phyloP scores from a whole-genome alignment of 1,140 invertebrate species.

The Drosophila eugracilis region DNA sequence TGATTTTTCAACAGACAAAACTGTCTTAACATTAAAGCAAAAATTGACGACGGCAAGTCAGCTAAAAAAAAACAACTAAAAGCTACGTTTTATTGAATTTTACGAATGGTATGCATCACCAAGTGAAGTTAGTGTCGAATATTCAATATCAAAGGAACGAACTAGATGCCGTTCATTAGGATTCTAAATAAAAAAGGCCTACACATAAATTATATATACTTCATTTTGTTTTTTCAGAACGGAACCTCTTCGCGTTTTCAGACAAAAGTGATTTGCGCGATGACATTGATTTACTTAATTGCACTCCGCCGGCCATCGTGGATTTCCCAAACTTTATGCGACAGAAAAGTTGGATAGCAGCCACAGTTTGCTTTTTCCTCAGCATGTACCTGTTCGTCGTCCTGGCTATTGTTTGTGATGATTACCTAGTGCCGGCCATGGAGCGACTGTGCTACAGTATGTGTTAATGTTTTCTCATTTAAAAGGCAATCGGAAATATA shows the following conservation, averaged over 20 bases:
- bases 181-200: too few species aligned
- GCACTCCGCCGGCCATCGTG: conserved; percentile 89
- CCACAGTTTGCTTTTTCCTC: conserved; percentile 89
- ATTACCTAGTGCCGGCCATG: conserved; percentile 94
- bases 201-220: background rate
- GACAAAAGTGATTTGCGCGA: background rate
- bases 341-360: conserved; percentile 87
- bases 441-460: conserved; percentile 93
- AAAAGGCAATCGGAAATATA: background rate
- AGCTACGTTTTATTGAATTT: too few species aligned
- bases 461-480: conserved; percentile 38
- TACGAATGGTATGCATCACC: too few species aligned
- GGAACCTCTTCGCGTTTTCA: background rate
- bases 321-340: conserved; percentile 92
- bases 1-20: too few species aligned
- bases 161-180: too few species aligned
- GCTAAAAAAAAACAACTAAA: too few species aligned
- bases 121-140: too few species aligned
- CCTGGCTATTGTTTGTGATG: conserved; percentile 93
- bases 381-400: conserved; percentile 92
- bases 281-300: conserved; percentile 84
- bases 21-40: too few species aligned
- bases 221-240: background rate
- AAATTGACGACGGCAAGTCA: too few species aligned
- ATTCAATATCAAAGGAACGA: too few species aligned